A percentile compares a stretch with the other conserved stretches of the same genome.
Conservation (phyloP, 2,797 vertebrate genomes). For the Myotis myotis region DNA sequence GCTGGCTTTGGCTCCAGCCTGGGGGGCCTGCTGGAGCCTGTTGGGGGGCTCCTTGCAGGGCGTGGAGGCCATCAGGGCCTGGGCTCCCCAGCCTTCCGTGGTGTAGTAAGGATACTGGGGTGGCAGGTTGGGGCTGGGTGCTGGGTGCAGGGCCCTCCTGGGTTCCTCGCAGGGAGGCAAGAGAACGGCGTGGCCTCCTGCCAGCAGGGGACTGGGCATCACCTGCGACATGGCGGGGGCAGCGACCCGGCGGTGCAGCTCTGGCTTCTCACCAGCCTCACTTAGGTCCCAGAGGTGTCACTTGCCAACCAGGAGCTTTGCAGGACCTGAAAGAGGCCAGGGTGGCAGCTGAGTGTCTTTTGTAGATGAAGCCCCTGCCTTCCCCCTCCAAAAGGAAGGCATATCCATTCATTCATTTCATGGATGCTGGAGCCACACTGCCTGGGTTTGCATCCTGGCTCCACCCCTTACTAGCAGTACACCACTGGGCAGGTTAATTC, state of each 20-base stretch:
- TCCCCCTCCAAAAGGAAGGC: neutral
- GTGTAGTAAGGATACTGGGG: constrained; percentile 81
- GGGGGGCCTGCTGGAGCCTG: constrained; percentile 47
- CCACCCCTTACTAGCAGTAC: neutral
- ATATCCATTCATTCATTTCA: neutral
- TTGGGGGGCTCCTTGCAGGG: constrained; percentile 44
- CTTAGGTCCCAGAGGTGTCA: neutral
- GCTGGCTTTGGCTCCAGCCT: neutral
- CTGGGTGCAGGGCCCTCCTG: neutral
- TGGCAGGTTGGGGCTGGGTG: constrained; percentile 61
- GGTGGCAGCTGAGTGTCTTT: neutral
- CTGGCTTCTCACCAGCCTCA: neutral
- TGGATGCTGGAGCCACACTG: neutral
- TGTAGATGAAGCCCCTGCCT: neutral
- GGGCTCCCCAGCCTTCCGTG: constrained; percentile 74
- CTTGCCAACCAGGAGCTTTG: neutral
- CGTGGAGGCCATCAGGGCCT: neutral
- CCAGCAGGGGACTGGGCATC: constrained; percentile 87
- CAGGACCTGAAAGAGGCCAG: constrained; percentile 50
- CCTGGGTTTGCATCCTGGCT: neutral
- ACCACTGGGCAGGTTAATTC: neutral
- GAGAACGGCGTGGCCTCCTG: constrained; percentile 87
- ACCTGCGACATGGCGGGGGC: constrained; percentile 85
- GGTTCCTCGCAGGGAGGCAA: constrained; percentile 81
- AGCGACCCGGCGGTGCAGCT: neutral